Percentiles rank a stretch among this genome's conserved stretches.
These are phyloP conservation scores for Babylonia areolata DNA, from an alignment of 1,140 invertebrate genomes.

Conservation along the genomic window DNA sequence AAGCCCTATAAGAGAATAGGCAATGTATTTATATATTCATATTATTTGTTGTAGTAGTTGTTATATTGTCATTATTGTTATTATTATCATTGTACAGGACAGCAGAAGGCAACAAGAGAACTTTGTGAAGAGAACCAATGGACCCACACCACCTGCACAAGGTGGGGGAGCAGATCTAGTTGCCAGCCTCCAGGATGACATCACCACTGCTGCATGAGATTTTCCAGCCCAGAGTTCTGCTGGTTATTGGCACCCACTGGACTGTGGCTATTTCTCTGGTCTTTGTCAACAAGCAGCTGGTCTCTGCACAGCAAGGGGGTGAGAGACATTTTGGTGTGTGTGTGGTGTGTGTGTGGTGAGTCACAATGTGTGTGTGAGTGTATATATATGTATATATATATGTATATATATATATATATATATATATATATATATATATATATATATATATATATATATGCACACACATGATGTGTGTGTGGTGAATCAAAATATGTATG, in stretches of 20 bases:
- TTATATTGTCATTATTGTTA: too few species aligned
- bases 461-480: too few species aligned
- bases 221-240: background rate
- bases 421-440: too few species aligned
- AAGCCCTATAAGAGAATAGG: too few species aligned
- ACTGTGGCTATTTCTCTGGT: constrained; percentile 73
- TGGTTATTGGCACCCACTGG: constrained; percentile 69
- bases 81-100: too few species aligned
- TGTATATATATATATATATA: background rate
- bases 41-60: too few species aligned
- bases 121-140: too few species aligned
- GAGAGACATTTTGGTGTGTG: background rate
- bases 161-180: background rate
- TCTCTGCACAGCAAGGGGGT: constrained; percentile 32
- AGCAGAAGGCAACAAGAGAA: too few species aligned
- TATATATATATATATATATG: too few species aligned
- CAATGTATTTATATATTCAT: too few species aligned
- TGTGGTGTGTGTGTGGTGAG: background rate
- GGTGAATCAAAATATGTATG: too few species aligned
- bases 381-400: background rate
- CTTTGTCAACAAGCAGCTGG: constrained; percentile 73
- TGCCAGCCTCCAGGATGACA: background rate
- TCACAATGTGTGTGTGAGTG: background rate
- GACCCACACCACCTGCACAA: too few species aligned
- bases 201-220: background rate